Conservation (phyloP, 2,797 vertebrate genomes). For the Australoheros facetus region DNA sequence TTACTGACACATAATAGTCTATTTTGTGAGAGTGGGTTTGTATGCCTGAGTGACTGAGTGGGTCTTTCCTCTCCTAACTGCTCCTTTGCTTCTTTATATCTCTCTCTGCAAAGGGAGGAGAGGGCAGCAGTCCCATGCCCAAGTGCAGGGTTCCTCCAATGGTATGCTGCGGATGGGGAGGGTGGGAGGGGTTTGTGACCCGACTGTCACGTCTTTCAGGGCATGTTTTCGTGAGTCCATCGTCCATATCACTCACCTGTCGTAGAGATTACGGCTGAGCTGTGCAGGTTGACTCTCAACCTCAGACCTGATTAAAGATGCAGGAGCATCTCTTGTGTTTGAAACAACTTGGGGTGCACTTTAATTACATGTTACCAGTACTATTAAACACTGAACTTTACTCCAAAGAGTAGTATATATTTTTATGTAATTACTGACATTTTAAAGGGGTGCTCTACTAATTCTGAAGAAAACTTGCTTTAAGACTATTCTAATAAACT, state of each 20-base stretch:
- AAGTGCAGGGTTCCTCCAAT: constrained; percentile 81
- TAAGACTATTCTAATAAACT: neutral
- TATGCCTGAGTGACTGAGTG: constrained; percentile 29
- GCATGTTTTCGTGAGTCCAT: constrained; percentile 77
- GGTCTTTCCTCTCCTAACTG: constrained; percentile 59
- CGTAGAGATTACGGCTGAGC: constrained; percentile 55
- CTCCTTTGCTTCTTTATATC: constrained; percentile 62
- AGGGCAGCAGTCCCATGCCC: constrained; percentile 78
- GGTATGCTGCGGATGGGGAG: constrained; percentile 77
- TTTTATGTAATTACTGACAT: neutral
- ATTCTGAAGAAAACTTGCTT: neutral
- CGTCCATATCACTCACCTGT: constrained; percentile 64
- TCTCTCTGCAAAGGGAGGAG: constrained; percentile 80
- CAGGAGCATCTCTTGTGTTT: constrained; percentile 7
- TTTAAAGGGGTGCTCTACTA: neutral
- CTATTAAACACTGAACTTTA: neutral
- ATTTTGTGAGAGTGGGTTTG: neutral
- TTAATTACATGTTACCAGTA: neutral
- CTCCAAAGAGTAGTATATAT: neutral
- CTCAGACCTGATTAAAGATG: constrained; percentile 10
- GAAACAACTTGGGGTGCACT: constrained; percentile 1
- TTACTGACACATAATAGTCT: neutral
- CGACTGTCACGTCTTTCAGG: constrained; percentile 61
- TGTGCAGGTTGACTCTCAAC: constrained; percentile 55
- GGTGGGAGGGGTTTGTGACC: constrained; percentile 69